Conservation (phyloP, 2,888 invertebrate genomes). For the Matsumyia berberina region DNA sequence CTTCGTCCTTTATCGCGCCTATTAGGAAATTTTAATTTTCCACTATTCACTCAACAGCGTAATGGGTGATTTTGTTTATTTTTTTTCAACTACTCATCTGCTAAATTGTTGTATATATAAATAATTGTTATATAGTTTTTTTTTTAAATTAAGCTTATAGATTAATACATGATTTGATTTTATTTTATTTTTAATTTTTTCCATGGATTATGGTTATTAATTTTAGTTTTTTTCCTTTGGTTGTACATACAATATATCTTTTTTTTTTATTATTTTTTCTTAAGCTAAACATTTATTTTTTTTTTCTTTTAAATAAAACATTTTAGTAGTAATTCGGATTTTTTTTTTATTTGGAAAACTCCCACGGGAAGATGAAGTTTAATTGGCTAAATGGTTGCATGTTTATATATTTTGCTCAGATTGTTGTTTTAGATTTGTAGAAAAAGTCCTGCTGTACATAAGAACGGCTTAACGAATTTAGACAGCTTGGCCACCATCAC, state of each 20-base stretch:
- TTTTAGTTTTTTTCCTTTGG: slow-evolving; percentile 12
- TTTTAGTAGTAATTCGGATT: slow-evolving; percentile 22
- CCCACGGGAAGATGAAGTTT: slow-evolving; percentile 7
- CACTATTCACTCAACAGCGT: slow-evolving; percentile 58
- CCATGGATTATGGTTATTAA: slow-evolving; percentile 41
- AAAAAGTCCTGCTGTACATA: slow-evolving; percentile 15
- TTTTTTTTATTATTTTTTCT: no score
- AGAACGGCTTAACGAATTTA: slow-evolving; percentile 10
- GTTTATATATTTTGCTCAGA: slow-evolving; percentile 5
- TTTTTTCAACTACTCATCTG: slow-evolving; percentile 10
- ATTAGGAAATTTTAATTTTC: slow-evolving; percentile 65
- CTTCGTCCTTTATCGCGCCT: slow-evolving; percentile 68
- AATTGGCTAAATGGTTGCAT: slow-evolving; percentile 42
- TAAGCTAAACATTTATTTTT: not conserved
- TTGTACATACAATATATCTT: slow-evolving; percentile 47
- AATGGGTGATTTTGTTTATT: slow-evolving; percentile 49
- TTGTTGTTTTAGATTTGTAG: not conserved
- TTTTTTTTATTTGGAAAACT: slow-evolving; percentile 23
- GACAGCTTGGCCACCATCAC: slow-evolving; percentile 39
- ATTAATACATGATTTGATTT: slow-evolving; percentile 3
- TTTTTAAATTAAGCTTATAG: slow-evolving; percentile 12
- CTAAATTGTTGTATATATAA: slow-evolving; percentile 25
- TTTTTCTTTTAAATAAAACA: slow-evolving; percentile 9
- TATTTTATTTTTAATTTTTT: not conserved
- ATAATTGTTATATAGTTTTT: not conserved